Conservation (phyloP, 2,113 vertebrate species). For the rat (Rattus norvegicus) region GRCr8 NC_086033.1:16591001-16591500, state of each 20-base stretch:
- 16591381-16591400: background rate
- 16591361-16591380: conserved; percentile 35
- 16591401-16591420: conserved; percentile 9
- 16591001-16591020: background rate
- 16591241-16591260: background rate
- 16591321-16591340: conserved; percentile 2
- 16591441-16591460: conserved; percentile 41
- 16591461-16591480: conserved; percentile 65
- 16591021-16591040: background rate
- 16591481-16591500: conserved; percentile 62
- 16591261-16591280: background rate
- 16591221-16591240: background rate
- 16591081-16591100: background rate
- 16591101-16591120: background rate
- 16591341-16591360: background rate
- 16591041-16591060: background rate
- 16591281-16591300: conserved; percentile 37
- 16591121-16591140: conserved; percentile 26
- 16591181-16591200: background rate
- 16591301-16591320: conserved; percentile 11
- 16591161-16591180: background rate
- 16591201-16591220: background rate
- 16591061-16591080: background rate
- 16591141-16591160: background rate
- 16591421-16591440: conserved; percentile 51